Conservation (phyloP, 2,888 invertebrate species). For the Ormyrus labotus region DNA sequence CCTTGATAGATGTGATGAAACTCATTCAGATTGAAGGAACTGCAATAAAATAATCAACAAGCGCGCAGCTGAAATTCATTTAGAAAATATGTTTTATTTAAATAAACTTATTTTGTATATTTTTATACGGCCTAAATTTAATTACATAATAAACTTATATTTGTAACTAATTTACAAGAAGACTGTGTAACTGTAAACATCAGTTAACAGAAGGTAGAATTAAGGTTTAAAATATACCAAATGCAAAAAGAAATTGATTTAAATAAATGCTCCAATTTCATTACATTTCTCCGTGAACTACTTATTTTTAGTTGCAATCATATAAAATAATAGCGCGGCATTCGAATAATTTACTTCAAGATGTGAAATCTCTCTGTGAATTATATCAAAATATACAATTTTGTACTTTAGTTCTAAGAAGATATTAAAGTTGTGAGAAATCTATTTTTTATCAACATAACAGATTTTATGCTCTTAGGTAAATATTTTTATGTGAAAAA, state of each 20-base stretch:
- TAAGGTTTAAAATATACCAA: conserved; percentile 2
- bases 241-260: neutral
- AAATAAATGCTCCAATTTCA: conserved; percentile 19
- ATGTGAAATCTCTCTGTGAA: too few relatives aligned
- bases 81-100: conserved; percentile 5
- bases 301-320: neutral
- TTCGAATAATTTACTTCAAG: too few relatives aligned
- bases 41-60: conserved; percentile 3
- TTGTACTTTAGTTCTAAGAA: conserved; percentile 24
- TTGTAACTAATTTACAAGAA: conserved; percentile 27
- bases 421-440: neutral
- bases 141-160: conserved; percentile 6
- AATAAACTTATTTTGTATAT: conserved; percentile 16
- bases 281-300: neutral
- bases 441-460: too few relatives aligned
- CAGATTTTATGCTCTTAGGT: too few relatives aligned
- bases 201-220: conserved; percentile 3
- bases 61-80: neutral
- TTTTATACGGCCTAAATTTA: conserved; percentile 1
- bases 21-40: conserved; percentile 40
- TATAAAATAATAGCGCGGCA: neutral
- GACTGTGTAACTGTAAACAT: conserved; percentile 1
- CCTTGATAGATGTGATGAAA: conserved; percentile 58
- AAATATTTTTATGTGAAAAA: too few relatives aligned
- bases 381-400: conserved; percentile 18